Conservation (phyloP, 2,888 invertebrate species). For the Metopia argyrocephala region DNA sequence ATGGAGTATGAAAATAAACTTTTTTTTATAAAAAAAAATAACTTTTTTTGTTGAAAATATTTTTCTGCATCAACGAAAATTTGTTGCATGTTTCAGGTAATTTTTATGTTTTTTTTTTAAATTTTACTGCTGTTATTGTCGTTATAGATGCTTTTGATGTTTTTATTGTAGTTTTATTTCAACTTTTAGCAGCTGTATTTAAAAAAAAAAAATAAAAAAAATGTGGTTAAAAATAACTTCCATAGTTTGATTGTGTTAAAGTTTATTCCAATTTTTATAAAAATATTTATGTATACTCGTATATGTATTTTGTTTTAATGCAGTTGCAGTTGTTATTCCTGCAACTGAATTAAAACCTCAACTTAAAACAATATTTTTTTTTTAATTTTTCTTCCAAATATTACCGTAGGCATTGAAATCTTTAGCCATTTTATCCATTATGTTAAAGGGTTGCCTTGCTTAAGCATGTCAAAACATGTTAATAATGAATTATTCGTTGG, state of each 20-base stretch:
- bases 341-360: conserved; percentile 25
- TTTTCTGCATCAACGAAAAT: conserved; percentile 27
- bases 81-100: conserved; percentile 28
- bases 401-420: conserved; percentile 35
- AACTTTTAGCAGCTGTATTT: neutral
- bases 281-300: neutral
- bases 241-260: conserved; percentile 29
- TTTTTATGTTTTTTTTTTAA: no score
- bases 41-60: neutral
- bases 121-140: no score
- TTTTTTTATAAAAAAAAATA: neutral
- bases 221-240: conserved; percentile 20
- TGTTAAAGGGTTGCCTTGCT: neutral
- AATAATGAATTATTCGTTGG: neutral
- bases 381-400: conserved; percentile 14
- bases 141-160: no score
- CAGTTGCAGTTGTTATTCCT: conserved; percentile 26
- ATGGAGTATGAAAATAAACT: neutral
- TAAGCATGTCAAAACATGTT: neutral
- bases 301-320: neutral
- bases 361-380: conserved; percentile 28
- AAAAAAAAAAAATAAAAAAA: neutral
- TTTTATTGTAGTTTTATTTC: neutral
- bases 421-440: neutral
- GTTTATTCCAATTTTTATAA: neutral